These are phyloP conservation scores for Synergus gifuensis DNA, from an alignment of 2,888 invertebrate species.

Conservation along the genomic window DNA sequence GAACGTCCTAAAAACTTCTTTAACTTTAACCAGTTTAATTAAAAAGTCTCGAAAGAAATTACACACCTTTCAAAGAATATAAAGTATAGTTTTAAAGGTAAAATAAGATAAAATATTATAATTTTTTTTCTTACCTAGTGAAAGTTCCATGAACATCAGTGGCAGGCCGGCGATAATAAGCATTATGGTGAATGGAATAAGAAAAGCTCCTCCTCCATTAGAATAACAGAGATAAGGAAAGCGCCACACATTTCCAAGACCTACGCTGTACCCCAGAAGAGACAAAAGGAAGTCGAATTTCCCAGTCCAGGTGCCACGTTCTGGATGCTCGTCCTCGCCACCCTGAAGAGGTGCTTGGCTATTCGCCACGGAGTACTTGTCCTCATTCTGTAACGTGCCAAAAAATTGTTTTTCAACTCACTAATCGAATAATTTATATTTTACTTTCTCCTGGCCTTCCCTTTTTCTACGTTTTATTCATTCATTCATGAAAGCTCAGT, in stretches of 20 bases:
- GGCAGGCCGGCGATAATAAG: slow-evolving; percentile 89
- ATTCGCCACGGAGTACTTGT: slow-evolving; percentile 78
- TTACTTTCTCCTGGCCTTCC: not conserved
- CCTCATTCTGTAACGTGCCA: slow-evolving; percentile 73
- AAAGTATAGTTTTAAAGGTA: not conserved
- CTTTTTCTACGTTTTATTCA: not conserved
- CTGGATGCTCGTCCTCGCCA: slow-evolving; percentile 78
- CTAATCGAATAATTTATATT: not conserved
- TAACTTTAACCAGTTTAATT: no score
- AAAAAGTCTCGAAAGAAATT: no score
- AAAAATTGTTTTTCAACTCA: slow-evolving; percentile 3
- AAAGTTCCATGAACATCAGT: slow-evolving; percentile 91
- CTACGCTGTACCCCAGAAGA: slow-evolving; percentile 86
- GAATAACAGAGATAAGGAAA: slow-evolving; percentile 88
- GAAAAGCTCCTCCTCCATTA: slow-evolving; percentile 89
- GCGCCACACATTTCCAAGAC: slow-evolving; percentile 87
- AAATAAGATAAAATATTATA: not conserved
- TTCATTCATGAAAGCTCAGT: no score
- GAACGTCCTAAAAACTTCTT: no score
- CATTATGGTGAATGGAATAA: slow-evolving; percentile 91
- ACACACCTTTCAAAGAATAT: no score
- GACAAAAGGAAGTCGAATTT: slow-evolving; percentile 87
- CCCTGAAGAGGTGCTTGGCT: slow-evolving; percentile 78
- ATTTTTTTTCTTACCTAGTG: slow-evolving; percentile 80
- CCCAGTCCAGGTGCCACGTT: slow-evolving; percentile 87